phyloP scores from a whole-genome alignment of 2,888 invertebrate species.

The Pantelozetes paolii region DNA sequence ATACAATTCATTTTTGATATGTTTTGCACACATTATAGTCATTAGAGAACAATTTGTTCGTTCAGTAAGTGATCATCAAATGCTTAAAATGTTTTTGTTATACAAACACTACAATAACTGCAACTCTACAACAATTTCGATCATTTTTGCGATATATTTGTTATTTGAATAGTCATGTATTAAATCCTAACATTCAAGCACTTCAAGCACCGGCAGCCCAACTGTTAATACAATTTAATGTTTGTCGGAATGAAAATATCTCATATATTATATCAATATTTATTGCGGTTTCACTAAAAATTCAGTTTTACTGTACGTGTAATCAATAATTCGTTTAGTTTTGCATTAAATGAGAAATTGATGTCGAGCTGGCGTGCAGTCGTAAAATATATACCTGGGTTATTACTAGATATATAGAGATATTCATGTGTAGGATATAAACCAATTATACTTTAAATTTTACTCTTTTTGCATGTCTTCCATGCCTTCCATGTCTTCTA shows the following conservation, averaged over 20 bases:
- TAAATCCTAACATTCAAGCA: background rate
- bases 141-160: slow-evolving; percentile 13
- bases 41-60: slow-evolving; percentile 1
- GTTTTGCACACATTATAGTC: slow-evolving; percentile 11
- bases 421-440: background rate
- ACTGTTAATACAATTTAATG: background rate
- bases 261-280: slow-evolving; percentile 31
- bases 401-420: background rate
- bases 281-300: slow-evolving; percentile 26
- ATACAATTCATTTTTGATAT: background rate
- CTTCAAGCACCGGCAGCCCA: background rate
- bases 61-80: slow-evolving; percentile 23
- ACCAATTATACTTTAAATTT: too few relatives aligned
- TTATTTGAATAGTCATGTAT: slow-evolving; percentile 2
- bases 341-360: slow-evolving; percentile 36
- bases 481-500: too few relatives aligned
- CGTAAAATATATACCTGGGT: background rate
- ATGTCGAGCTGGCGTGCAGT: slow-evolving; percentile 25
- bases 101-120: background rate
- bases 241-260: slow-evolving; percentile 14
- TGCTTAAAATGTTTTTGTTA: background rate
- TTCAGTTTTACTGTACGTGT: background rate
- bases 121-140: slow-evolving; percentile 23
- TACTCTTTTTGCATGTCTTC: too few relatives aligned
- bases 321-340: slow-evolving; percentile 22